phyloP scores from a whole-genome alignment of 2,888 invertebrate genomes.

The Chouioia cunea region DNA sequence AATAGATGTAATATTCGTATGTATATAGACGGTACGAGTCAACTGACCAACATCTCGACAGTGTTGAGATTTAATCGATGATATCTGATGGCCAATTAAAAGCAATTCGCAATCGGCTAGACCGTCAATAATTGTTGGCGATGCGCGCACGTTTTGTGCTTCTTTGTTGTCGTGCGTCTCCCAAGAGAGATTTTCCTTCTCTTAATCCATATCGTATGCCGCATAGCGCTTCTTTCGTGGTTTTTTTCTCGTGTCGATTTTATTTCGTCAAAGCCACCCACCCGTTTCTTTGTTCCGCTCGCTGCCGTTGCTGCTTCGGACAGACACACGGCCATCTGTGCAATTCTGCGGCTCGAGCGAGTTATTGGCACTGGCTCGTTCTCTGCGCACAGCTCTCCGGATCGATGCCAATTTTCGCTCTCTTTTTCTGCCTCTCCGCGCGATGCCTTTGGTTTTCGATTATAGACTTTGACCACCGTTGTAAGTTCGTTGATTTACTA shows the following conservation, averaged over 20 bases:
- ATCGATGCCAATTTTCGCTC: slow-evolving; percentile 58
- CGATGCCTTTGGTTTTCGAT: too few species aligned
- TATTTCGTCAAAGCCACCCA: not conserved
- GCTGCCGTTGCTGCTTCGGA: slow-evolving; percentile 1
- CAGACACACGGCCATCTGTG: slow-evolving; percentile 52
- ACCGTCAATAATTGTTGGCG: too few species aligned
- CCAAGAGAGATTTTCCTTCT: not conserved
- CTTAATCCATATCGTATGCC: not conserved
- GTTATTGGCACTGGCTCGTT: slow-evolving; percentile 60
- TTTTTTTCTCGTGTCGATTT: slow-evolving; percentile 2
- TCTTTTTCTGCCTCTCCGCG: not conserved
- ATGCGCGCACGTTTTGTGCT: too few species aligned
- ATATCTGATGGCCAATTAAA: slow-evolving; percentile 43
- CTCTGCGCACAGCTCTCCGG: slow-evolving; percentile 33
- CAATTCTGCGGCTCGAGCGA: slow-evolving; percentile 42
- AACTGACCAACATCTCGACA: not conserved
- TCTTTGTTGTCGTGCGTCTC: too few species aligned
- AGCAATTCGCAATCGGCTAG: slow-evolving; percentile 48
- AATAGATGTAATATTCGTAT: too few species aligned
- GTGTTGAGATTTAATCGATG: slow-evolving; percentile 24
- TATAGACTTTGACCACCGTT: not conserved
- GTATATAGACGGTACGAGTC: too few species aligned
- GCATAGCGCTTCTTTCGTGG: not conserved
- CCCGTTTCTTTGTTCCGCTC: slow-evolving; percentile 29
- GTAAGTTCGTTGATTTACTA: not conserved